Evolutionary conservation across 2,113 vertebrate genomes (phyloP).

Genomic region (Junco hyemalis): DNA sequence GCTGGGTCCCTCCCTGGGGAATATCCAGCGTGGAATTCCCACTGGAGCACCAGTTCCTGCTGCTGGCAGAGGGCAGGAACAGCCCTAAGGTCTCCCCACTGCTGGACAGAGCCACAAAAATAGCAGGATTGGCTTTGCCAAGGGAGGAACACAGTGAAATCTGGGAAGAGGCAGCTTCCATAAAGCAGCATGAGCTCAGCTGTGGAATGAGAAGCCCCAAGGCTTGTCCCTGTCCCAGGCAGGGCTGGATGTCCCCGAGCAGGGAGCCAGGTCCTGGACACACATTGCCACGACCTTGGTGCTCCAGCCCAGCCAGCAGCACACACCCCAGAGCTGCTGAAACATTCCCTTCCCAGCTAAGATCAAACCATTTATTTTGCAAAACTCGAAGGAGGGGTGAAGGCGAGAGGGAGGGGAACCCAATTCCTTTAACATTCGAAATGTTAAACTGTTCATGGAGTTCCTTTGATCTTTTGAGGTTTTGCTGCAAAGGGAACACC

Average conservation of each 20-base stretch:
- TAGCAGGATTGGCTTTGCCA: background rate
- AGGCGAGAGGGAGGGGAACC: slow-evolving; percentile 53
- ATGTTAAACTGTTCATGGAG: slow-evolving; percentile 62
- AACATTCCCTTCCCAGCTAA: background rate
- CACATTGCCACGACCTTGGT: background rate
- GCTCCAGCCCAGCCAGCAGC: background rate
- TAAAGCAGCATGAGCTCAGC: background rate
- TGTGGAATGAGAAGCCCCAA: background rate
- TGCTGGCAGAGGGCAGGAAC: background rate
- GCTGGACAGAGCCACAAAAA: background rate
- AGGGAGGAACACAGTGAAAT: background rate
- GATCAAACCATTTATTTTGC: background rate
- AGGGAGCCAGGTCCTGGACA: background rate
- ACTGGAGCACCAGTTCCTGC: background rate
- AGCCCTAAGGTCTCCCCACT: background rate
- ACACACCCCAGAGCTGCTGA: rapidly evolving
- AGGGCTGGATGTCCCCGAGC: background rate
- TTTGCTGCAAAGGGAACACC: slow-evolving; percentile 70
- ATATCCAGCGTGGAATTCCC: rapidly evolving
- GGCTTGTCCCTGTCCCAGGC: rapidly evolving
- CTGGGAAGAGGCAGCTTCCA: background rate
- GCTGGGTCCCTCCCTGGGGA: background rate
- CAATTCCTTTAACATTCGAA: slow-evolving; percentile 38
- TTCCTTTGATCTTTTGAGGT: slow-evolving; percentile 69
- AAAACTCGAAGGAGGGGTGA: slow-evolving; percentile 7